Evolutionary conservation across 1,140 invertebrate genomes (phyloP).

Genomic region (Aphidius gifuensis): DNA sequence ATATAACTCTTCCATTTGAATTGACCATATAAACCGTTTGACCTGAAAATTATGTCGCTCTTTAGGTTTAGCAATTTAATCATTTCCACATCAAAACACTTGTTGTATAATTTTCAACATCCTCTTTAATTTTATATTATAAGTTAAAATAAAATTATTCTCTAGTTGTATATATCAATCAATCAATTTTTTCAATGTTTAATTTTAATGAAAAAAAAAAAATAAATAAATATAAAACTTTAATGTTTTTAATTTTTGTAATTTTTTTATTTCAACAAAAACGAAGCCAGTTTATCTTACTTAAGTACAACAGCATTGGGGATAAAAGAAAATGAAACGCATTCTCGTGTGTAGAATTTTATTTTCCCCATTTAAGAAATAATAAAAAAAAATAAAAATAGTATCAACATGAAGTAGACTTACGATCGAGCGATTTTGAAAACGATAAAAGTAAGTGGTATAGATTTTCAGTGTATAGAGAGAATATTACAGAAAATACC

Average conservation of each 20-base stretch:
- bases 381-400: constrained; percentile 19
- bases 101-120: no score
- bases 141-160: no score
- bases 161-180: no score
- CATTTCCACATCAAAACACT: neutral
- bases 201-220: no score
- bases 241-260: no score
- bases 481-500: neutral
- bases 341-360: constrained; percentile 28
- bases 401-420: neutral
- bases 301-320: constrained; percentile 7
- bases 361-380: constrained; percentile 25
- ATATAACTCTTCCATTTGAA: neutral
- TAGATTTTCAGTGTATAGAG: constrained; percentile 39
- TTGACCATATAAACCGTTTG: constrained; percentile 28
- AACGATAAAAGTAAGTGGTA: constrained; percentile 50
- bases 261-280: no score
- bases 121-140: no score
- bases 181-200: no score
- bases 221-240: no score
- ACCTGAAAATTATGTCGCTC: constrained; percentile 33
- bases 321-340: constrained; percentile 15
- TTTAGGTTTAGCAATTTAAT: constrained; percentile 17
- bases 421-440: constrained; percentile 21
- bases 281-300: neutral